Percentiles rank a stretch among this genome's conserved stretches.
phyloP scores from a whole-genome alignment of 2,113 vertebrate genomes.

The Colistium nudipinnis region DNA sequence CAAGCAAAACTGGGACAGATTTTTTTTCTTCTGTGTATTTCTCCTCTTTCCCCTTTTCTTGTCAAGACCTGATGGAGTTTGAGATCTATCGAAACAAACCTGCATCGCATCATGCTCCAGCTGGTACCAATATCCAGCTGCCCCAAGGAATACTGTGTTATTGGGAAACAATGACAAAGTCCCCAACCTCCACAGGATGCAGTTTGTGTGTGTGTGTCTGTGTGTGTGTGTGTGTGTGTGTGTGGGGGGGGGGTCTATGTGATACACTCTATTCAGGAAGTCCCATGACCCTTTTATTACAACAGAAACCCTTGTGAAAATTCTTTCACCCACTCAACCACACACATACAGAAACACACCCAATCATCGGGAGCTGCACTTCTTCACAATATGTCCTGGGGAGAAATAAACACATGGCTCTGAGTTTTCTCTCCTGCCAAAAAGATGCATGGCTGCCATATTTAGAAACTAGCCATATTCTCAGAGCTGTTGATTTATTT shows the following conservation, averaged over 20 bases:
- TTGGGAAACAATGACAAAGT: conserved; percentile 49
- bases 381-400: conserved; percentile 58
- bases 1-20: neutral
- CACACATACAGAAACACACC: conserved; percentile 21
- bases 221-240: neutral
- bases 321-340: conserved; percentile 29
- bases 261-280: conserved; percentile 67
- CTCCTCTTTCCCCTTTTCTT: neutral
- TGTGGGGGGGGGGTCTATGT: conserved; percentile 42
- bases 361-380: conserved; percentile 37
- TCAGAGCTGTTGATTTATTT: conserved; percentile 39
- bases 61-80: conserved; percentile 7
- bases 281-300: conserved; percentile 72
- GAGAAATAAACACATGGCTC: conserved; percentile 70
- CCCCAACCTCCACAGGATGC: conserved; percentile 14
- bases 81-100: conserved; percentile 35
- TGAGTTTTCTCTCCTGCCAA: conserved; percentile 47
- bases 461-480: conserved; percentile 67
- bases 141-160: conserved; percentile 25
- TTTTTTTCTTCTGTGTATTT: neutral
- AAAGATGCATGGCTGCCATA: conserved; percentile 69
- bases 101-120: conserved; percentile 23
- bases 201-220: conserved; percentile 31
- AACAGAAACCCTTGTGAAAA: conserved; percentile 31
- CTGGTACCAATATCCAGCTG: conserved; percentile 49